phyloP scores from a whole-genome alignment of 1,140 invertebrate genomes.

The Coenobita brevimanus region DNA sequence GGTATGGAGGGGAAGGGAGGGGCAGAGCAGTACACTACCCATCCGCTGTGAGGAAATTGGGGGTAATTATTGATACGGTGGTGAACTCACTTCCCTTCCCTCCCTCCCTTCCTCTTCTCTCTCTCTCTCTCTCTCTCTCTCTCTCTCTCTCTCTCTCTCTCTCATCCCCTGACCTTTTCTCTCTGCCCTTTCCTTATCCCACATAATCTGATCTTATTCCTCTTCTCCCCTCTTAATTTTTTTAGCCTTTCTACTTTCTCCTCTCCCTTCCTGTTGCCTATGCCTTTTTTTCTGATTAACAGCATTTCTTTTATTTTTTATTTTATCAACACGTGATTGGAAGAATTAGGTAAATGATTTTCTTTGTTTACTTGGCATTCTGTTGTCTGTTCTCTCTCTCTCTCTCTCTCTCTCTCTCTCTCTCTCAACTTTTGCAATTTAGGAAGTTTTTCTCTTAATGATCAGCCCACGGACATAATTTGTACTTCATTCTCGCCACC shows the following conservation, averaged over 20 bases:
- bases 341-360: background rate
- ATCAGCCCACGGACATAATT: too few relatives aligned
- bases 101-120: background rate
- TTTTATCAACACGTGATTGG: background rate
- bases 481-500: too few relatives aligned
- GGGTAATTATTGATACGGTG: constrained; percentile 44
- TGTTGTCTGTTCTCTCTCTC: background rate
- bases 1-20: background rate
- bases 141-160: constrained; percentile 4
- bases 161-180: too few relatives aligned
- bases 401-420: background rate
- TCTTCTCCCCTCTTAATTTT: too few relatives aligned
- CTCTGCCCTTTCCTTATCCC: background rate
- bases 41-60: constrained; percentile 30
- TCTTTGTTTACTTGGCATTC: background rate
- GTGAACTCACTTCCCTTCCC: constrained; percentile 23
- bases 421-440: too few relatives aligned
- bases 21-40: constrained; percentile 9
- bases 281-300: background rate
- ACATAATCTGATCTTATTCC: background rate
- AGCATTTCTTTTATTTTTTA: background rate
- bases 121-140: constrained; percentile 40
- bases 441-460: too few relatives aligned
- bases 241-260: background rate
- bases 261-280: background rate